Evolutionary conservation across 2,113 vertebrate genomes (phyloP).

Genomic region (Gadus macrocephalus): DNA sequence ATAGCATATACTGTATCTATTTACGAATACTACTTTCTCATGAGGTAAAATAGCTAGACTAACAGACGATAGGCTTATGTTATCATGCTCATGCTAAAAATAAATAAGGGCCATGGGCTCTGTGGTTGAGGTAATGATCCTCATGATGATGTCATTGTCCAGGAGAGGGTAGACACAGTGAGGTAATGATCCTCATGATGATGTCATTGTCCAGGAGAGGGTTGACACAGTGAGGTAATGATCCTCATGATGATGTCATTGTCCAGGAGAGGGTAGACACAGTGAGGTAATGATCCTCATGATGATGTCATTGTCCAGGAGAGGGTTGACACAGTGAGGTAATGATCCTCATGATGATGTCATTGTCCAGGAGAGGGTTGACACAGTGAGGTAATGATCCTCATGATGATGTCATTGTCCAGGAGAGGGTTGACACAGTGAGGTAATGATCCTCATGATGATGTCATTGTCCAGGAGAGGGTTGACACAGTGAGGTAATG

Average conservation of each 20-base stretch:
- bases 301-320: slow-evolving; percentile 59
- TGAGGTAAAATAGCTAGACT: too few species aligned
- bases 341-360: not conserved
- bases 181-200: not conserved
- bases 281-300: not conserved
- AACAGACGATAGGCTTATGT: too few species aligned
- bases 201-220: slow-evolving; percentile 68
- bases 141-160: slow-evolving; percentile 4
- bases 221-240: too few species aligned
- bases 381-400: too few species aligned
- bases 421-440: slow-evolving; percentile 67
- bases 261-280: slow-evolving; percentile 67
- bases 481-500: slow-evolving; percentile 1
- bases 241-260: slow-evolving; percentile 1
- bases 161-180: slow-evolving; percentile 66
- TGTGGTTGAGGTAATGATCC: slow-evolving; percentile 1
- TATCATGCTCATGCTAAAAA: too few species aligned
- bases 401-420: slow-evolving; percentile 6
- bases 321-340: slow-evolving; percentile 40
- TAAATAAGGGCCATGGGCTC: not conserved
- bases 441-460: not conserved
- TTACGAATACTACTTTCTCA: too few species aligned
- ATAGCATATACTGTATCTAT: too few species aligned
- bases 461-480: slow-evolving; percentile 68
- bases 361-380: slow-evolving; percentile 68